These are phyloP conservation scores for Oikopleura dioica DNA, from an alignment of 23 tunicate genomes.

Conservation along the genomic window DNA sequence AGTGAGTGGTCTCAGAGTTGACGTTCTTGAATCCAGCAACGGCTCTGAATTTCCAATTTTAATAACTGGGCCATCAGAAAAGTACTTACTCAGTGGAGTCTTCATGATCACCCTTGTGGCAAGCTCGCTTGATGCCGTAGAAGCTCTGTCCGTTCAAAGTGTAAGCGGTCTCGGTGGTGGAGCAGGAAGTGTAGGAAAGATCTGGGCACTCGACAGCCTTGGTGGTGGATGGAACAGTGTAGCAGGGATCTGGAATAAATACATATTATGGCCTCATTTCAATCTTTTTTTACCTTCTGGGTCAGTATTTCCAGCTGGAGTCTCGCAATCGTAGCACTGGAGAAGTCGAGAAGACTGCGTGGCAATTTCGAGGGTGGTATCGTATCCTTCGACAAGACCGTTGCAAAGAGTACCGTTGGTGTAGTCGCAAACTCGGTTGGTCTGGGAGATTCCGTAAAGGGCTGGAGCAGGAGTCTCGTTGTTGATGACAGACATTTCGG, in stretches of 20 bases:
- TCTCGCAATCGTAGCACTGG: constrained; percentile 3
- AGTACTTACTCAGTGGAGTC: not conserved
- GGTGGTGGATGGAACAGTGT: constrained; percentile 4
- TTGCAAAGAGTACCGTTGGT: constrained; percentile 1
- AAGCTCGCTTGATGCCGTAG: constrained; percentile 1
- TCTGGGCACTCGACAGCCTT: not conserved
- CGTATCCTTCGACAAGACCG: not conserved
- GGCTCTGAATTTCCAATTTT: too few species aligned
- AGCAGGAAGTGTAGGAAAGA: constrained; percentile 2
- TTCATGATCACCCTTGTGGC: not conserved
- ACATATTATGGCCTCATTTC: too few species aligned
- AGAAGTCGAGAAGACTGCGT: not conserved
- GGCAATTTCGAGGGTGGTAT: not conserved
- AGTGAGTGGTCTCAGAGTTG: not conserved
- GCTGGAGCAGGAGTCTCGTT: not conserved
- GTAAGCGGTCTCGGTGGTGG: not conserved
- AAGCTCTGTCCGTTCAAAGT: not conserved
- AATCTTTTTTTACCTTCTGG: too few species aligned
- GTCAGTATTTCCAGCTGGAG: constrained; percentile 5
- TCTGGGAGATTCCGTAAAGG: not conserved
- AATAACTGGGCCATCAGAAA: too few species aligned
- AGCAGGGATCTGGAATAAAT: too few species aligned
- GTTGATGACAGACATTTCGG: not conserved
- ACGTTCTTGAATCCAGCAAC: not conserved
- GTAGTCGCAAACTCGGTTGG: constrained; percentile 1